Evolutionary conservation across 1,140 invertebrate genomes (phyloP), one percentile per base, ranked within the genome.

Genomic region (Drosophila gunungcola): DNA sequence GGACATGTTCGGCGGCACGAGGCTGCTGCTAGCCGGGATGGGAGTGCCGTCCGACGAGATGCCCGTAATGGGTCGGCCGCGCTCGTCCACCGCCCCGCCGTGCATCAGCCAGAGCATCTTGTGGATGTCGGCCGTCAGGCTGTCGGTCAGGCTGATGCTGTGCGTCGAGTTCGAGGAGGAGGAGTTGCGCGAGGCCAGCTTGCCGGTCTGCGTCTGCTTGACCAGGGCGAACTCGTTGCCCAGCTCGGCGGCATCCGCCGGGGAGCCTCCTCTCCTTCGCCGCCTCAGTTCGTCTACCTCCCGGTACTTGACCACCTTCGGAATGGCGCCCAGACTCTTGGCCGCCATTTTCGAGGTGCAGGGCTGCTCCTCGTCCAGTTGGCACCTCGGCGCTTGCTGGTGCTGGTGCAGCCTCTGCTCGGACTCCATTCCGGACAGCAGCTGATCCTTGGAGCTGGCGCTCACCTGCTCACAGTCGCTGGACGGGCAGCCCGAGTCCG

Each of bases 311-410:
- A 86, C 79, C 41, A 91, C 88, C 82, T 96, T 96, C 27, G 96
- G 96, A 79, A 96, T 96, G 41, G 96, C 96, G 11, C 96, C 96
- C 73, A 96, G 94, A 83, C 95, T 94, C 91, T 93, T 94, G 34
- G 80, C 65, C 0, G 78, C 75, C 63, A 77, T 77, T 21, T 73
- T 77, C 0, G 79, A 83, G 2, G 79, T 84, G 39, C 85, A 80
- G 0, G 84, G 84, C 21, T 89, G 84, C 21, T 91, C 86, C 48
- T 76, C 73, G 12, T 88, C 76, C 12, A 76, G 48, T 45, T 48
- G 52, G 6, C 34, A 39, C 16, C 41, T 45, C 42, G 42, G 42
- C 3, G 43, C 11, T 6, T 25, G 27, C 78, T 94, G 94, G 92
- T 94, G 93, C 34, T 94, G 86, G 39, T 94, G 93, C 83, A 21